phyloP scores from a whole-genome alignment of 2,888 invertebrate genomes.

The Ochropleura plecta region DNA sequence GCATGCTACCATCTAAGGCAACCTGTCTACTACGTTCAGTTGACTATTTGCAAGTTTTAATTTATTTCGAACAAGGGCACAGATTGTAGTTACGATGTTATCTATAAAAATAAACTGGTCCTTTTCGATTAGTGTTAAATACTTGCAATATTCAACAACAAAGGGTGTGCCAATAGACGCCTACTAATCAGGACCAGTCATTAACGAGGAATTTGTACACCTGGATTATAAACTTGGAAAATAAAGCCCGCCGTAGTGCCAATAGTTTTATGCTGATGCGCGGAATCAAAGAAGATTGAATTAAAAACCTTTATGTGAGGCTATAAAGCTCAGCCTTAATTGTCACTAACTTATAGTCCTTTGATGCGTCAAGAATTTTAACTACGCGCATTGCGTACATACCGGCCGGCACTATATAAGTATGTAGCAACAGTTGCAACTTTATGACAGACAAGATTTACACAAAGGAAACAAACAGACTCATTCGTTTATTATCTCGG shows the following conservation, averaged over 20 bases:
- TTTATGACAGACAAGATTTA: conserved; percentile 76
- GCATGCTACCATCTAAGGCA: conserved; percentile 43
- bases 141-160: conserved; percentile 43
- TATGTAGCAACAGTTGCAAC: conserved; percentile 71
- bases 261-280: conserved; percentile 21
- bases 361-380: conserved; percentile 55
- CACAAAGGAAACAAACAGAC: conserved; percentile 75
- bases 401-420: conserved; percentile 40
- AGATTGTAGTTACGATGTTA: conserved; percentile 51
- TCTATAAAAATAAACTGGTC: conserved; percentile 47
- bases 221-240: conserved; percentile 15
- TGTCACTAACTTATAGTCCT: conserved; percentile 56
- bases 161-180: conserved; percentile 43
- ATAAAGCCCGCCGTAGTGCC: conserved; percentile 6
- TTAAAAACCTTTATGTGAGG: conserved; percentile 46
- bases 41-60: conserved; percentile 41
- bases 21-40: conserved; percentile 31
- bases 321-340: conserved; percentile 53
- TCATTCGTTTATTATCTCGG: conserved; percentile 80
- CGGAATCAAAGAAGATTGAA: conserved; percentile 40
- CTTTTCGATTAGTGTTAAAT: conserved; percentile 49
- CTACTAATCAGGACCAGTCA: conserved; percentile 34
- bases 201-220: conserved; percentile 37
- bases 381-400: conserved; percentile 48
- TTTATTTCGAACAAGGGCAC: conserved; percentile 51